Evolutionary conservation across 2,888 invertebrate genomes (phyloP).

Genomic region (Bimastos eiseni): DNA sequence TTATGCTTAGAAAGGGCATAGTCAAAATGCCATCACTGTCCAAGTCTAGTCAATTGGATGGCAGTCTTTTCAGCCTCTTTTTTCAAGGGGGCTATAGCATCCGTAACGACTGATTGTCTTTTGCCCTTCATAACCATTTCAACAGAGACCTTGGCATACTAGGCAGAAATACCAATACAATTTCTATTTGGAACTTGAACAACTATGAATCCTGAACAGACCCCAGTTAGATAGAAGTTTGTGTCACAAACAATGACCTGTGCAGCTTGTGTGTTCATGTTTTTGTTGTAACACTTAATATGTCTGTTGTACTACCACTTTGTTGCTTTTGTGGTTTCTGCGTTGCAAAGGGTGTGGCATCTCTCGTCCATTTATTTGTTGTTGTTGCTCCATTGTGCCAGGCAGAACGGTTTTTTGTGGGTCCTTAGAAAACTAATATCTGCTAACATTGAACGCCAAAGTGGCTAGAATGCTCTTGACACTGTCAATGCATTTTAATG

Average conservation of each 20-base stretch:
- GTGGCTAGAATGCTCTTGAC: slow-evolving; percentile 5
- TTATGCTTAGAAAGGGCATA: neutral
- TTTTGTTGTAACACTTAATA: neutral
- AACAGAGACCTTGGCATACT: neutral
- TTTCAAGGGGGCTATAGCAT: neutral
- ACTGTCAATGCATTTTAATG: neutral
- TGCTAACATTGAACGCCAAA: neutral
- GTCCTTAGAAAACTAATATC: neutral
- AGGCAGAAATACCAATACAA: neutral
- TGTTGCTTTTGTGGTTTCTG: neutral
- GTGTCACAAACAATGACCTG: neutral
- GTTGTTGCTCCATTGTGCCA: neutral
- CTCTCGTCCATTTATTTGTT: neutral
- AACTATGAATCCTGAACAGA: neutral
- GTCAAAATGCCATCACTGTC: neutral
- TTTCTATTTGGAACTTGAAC: neutral
- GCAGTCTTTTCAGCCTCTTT: neutral
- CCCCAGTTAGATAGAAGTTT: neutral
- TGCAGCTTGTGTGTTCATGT: neutral
- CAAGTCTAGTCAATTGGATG: too few species aligned
- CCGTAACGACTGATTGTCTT: neutral
- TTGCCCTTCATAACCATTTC: neutral
- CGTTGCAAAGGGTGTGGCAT: neutral
- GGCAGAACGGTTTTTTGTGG: neutral
- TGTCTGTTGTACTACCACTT: neutral